phyloP scores from a whole-genome alignment of 2,888 invertebrate species.

The Macropis europaea region DNA sequence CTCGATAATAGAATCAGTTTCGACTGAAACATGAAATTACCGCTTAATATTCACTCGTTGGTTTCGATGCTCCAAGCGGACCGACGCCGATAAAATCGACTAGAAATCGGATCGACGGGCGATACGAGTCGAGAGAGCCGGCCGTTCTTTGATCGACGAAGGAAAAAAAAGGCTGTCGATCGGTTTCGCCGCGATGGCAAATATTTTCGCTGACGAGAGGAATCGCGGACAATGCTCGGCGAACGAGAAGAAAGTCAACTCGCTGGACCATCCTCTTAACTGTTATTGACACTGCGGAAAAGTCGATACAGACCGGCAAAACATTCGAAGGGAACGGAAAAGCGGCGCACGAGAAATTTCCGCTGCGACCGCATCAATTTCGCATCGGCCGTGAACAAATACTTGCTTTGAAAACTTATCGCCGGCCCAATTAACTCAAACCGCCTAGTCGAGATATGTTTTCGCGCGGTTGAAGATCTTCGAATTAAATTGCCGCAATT shows the following conservation, averaged over 20 bases:
- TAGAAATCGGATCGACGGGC: constrained; percentile 9
- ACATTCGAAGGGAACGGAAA: constrained; percentile 6
- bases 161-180: constrained; percentile 7
- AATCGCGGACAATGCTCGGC: constrained; percentile 17
- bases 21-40: background rate
- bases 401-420: constrained; percentile 19
- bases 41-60: constrained; percentile 18
- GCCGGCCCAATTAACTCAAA: constrained; percentile 17
- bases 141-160: constrained; percentile 21
- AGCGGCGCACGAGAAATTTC: background rate
- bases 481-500: constrained; percentile 18
- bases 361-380: constrained; percentile 17
- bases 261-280: constrained; percentile 33
- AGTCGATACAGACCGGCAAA: constrained; percentile 30
- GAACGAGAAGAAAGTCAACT: constrained; percentile 4
- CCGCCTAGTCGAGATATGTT: constrained; percentile 2
- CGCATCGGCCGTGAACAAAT: constrained; percentile 13
- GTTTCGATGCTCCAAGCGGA: background rate
- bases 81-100: constrained; percentile 4
- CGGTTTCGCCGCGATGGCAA: constrained; percentile 22
- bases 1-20: background rate
- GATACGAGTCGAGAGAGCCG: background rate
- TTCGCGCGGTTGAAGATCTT: background rate
- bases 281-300: constrained; percentile 39
- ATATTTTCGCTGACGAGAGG: constrained; percentile 42